Percentiles rank a stretch among this genome's conserved stretches.
These are phyloP conservation scores for Luffia ferchaultella DNA, from an alignment of 2,888 invertebrate genomes.

Conservation along the genomic window DNA sequence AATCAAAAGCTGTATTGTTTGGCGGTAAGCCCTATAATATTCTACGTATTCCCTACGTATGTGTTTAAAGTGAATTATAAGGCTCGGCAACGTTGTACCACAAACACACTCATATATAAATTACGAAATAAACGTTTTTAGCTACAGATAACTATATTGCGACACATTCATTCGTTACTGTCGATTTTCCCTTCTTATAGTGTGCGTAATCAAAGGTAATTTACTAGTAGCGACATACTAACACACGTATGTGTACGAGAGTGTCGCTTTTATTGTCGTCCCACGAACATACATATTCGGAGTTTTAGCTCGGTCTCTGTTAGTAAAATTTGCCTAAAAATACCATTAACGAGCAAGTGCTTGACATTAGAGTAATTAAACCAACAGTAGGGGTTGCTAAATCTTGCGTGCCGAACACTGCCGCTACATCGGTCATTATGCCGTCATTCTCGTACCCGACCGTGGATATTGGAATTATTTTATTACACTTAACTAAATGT, in stretches of 20 bases:
- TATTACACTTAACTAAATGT: not conserved
- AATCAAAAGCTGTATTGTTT: not conserved
- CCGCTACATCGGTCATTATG: not conserved
- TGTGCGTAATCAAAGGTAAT: too few species aligned
- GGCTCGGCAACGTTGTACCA: not conserved
- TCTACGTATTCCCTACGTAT: not conserved
- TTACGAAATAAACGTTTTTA: not conserved
- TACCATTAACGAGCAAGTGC: conserved; percentile 4
- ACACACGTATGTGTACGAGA: too few species aligned
- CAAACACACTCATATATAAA: not conserved
- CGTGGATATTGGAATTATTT: not conserved
- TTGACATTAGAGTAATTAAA: conserved; percentile 4
- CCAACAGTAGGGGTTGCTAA: conserved; percentile 18
- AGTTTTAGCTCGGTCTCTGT: not conserved
- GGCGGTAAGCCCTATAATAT: not conserved
- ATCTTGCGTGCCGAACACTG: conserved; percentile 18
- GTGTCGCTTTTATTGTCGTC: too few species aligned
- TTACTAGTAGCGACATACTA: too few species aligned
- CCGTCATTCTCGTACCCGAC: not conserved
- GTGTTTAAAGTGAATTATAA: not conserved
- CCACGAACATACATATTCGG: too few species aligned
- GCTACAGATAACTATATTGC: too few species aligned
- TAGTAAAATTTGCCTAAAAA: not conserved
- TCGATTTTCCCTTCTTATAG: too few species aligned
- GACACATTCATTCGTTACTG: too few species aligned